phyloP scores from a whole-genome alignment of 1,140 invertebrate species.

The Sminthurinus signatus region DNA sequence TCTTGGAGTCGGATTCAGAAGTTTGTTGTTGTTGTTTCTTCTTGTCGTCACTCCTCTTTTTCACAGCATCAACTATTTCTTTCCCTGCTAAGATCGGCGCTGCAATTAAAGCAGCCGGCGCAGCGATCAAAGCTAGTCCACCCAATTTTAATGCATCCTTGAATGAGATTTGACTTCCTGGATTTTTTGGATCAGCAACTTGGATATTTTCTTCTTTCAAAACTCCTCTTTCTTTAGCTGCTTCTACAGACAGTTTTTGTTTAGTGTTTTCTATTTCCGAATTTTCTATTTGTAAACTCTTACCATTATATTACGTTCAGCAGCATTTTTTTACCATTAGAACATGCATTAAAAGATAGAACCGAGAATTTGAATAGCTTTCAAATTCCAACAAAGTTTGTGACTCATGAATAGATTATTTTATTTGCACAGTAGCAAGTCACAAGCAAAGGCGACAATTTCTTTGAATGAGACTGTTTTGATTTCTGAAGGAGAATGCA shows the following conservation, averaged over 20 bases:
- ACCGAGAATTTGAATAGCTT: too few species aligned
- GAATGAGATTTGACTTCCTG: slow-evolving; percentile 52
- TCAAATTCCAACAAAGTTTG: too few species aligned
- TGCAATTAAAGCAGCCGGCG: slow-evolving; percentile 60
- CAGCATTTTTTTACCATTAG: too few species aligned
- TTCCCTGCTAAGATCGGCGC: slow-evolving; percentile 66
- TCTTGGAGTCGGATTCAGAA: slow-evolving; percentile 9
- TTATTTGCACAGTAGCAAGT: too few species aligned
- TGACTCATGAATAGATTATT: too few species aligned
- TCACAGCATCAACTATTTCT: slow-evolving; percentile 72
- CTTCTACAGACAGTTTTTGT: slow-evolving; percentile 47
- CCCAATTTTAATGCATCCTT: slow-evolving; percentile 78
- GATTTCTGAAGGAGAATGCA: too few species aligned
- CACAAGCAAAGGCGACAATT: too few species aligned
- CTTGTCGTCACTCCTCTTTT: slow-evolving; percentile 47
- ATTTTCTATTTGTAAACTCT: too few species aligned
- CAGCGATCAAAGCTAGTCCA: slow-evolving; percentile 63
- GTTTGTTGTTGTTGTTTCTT: slow-evolving; percentile 45
- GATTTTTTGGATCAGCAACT: slow-evolving; percentile 45
- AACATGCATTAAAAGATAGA: too few species aligned
- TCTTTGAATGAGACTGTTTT: too few species aligned
- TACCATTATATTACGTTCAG: too few species aligned
- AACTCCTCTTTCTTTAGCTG: slow-evolving; percentile 50
- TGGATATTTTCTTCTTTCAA: slow-evolving; percentile 47
- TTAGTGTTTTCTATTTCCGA: too few species aligned